These are phyloP conservation scores for Nephrotoma guestfalica DNA, from an alignment of 2,888 invertebrate genomes.

Conservation along the genomic window DNA sequence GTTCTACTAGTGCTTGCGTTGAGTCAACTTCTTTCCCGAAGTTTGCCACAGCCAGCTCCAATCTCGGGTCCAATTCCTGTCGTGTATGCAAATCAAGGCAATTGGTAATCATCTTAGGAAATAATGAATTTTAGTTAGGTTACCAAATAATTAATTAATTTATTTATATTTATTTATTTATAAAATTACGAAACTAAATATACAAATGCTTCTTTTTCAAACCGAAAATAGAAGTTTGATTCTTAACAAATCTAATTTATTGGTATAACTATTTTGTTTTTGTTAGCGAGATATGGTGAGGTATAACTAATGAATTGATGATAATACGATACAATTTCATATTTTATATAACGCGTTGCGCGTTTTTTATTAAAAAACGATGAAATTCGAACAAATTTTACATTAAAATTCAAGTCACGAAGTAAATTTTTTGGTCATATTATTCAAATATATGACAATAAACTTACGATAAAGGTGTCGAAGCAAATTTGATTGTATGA, in stretches of 20 bases:
- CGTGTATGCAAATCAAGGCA: constrained; percentile 25
- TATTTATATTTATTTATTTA: constrained; percentile 1
- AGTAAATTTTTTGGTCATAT: neutral
- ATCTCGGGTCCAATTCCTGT: constrained; percentile 31
- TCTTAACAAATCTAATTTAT: too few relatives aligned
- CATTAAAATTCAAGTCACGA: neutral
- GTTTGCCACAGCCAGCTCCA: constrained; percentile 27
- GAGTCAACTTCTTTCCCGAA: constrained; percentile 36
- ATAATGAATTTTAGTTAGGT: neutral
- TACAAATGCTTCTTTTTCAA: too few relatives aligned
- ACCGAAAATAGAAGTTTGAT: too few relatives aligned
- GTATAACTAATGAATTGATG: too few relatives aligned
- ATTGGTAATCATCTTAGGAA: constrained; percentile 20
- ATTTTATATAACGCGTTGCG: too few relatives aligned
- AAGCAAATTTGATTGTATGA: neutral
- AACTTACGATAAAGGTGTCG: neutral
- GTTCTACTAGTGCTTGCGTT: constrained; percentile 42
- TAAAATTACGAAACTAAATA: neutral
- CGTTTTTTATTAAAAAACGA: neutral
- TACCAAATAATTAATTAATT: neutral
- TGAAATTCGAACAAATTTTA: neutral
- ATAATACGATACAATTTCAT: too few relatives aligned
- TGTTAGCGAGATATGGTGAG: too few relatives aligned
- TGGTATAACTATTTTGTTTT: too few relatives aligned
- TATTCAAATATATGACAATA: neutral